phyloP scores from a whole-genome alignment of 2,113 vertebrate genomes.

The chimpanzee (Pan troglodytes) region DNA sequence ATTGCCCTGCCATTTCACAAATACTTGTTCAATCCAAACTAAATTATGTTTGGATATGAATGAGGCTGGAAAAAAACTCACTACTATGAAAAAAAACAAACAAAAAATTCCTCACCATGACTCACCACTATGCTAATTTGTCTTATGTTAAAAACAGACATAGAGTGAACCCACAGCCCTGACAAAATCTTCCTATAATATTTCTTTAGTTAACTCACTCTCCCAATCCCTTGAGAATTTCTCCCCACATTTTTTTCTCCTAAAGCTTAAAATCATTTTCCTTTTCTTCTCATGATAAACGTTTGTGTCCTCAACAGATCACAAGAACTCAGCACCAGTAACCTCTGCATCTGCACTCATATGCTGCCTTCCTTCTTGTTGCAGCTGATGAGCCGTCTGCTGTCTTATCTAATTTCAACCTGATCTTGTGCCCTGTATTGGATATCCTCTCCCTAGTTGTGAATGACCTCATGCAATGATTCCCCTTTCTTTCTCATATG shows the following conservation, averaged over 20 bases:
- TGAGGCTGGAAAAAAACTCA: not conserved
- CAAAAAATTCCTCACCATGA: not conserved
- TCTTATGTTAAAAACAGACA: not conserved
- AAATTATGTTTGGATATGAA: not conserved
- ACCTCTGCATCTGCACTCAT: not conserved
- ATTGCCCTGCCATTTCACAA: not conserved
- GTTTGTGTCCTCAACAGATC: not conserved
- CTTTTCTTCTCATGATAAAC: not conserved
- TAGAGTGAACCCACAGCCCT: not conserved
- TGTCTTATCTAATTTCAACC: not conserved
- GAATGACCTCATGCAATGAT: not conserved
- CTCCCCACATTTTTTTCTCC: not conserved
- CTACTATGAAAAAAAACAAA: not conserved
- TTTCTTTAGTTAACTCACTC: not conserved
- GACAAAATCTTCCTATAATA: not conserved
- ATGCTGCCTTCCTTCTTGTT: not conserved
- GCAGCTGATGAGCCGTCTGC: accelerated
- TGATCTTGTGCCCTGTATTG: not conserved
- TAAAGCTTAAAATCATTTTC: not conserved
- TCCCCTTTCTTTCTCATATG: not conserved
- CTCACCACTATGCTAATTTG: not conserved
- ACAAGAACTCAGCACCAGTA: not conserved
- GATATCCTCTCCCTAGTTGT: not conserved
- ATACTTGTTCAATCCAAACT: not conserved
- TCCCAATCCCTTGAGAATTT: not conserved